A percentile compares a stretch with the other conserved stretches of the same genome.
phyloP scores from a whole-genome alignment of 2,113 vertebrate genomes.

The Notothenia coriiceps region DNA sequence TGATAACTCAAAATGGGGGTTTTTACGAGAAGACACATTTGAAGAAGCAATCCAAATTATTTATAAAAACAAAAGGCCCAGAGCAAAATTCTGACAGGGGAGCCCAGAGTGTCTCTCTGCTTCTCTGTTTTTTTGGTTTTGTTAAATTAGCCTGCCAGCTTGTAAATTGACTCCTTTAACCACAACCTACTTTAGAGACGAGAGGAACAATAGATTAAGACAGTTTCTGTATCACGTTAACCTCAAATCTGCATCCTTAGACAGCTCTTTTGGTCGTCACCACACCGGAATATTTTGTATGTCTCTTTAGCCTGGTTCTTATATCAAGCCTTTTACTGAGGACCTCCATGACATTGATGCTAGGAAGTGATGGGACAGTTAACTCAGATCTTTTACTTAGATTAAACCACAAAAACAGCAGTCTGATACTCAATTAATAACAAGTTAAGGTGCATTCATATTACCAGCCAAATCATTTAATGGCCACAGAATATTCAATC shows the following conservation, averaged over 20 bases:
- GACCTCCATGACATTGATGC: neutral
- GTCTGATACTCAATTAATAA: too few relatives aligned
- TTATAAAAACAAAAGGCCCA: conserved; percentile 7
- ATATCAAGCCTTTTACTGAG: neutral
- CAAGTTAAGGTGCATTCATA: too few relatives aligned
- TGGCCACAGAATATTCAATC: too few relatives aligned
- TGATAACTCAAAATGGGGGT: conserved; percentile 5
- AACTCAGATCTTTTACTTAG: neutral
- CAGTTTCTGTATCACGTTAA: conserved; percentile 8
- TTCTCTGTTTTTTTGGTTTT: conserved; percentile 12
- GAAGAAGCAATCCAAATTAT: conserved; percentile 12
- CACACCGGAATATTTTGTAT: neutral
- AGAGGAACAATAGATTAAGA: neutral
- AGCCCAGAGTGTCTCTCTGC: neutral
- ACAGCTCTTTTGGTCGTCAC: neutral
- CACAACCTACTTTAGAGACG: conserved; percentile 21
- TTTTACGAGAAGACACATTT: neutral
- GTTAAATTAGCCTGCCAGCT: conserved; percentile 6
- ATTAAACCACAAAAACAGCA: neutral
- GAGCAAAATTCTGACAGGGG: conserved; percentile 10
- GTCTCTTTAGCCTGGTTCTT: neutral
- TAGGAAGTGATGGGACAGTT: neutral
- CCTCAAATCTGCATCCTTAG: neutral
- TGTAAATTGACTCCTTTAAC: conserved; percentile 9
- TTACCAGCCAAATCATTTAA: too few relatives aligned